phyloP scores from a whole-genome alignment of 2,113 vertebrate species.

The Apistogramma diplotaenia region DNA sequence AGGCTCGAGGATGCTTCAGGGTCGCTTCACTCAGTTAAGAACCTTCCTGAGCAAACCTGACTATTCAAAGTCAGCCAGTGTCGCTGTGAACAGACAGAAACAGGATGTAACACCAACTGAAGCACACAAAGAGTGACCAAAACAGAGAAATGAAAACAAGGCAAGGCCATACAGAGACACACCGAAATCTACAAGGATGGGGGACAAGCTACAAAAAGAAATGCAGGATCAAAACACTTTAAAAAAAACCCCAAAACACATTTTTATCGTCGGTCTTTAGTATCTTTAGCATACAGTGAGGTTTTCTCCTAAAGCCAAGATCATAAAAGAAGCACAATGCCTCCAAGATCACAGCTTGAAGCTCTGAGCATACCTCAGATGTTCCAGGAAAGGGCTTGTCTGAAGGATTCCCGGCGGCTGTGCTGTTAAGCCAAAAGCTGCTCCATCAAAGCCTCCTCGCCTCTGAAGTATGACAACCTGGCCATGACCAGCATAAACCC shows the following conservation, averaged over 20 bases:
- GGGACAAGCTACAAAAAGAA: neutral
- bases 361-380: constrained; percentile 3
- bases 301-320: neutral
- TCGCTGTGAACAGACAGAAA: neutral
- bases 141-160: neutral
- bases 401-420: constrained; percentile 4
- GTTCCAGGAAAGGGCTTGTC: constrained; percentile 26
- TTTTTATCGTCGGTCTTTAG: neutral
- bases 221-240: neutral
- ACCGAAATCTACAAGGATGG: neutral
- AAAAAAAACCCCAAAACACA: neutral
- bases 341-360: constrained; percentile 11
- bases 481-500: constrained; percentile 26
- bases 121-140: neutral
- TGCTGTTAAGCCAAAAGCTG: constrained; percentile 13
- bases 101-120: accelerated
- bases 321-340: neutral
- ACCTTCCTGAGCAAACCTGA: neutral
- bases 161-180: neutral
- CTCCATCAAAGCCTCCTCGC: constrained; percentile 35
- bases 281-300: neutral
- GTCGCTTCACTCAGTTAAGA: neutral
- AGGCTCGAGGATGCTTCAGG: neutral
- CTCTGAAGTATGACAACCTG: constrained; percentile 29
- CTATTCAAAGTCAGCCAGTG: neutral